These are phyloP conservation scores for Ammodytes marinus DNA, from an alignment of 2,113 vertebrate genomes.

Conservation along the genomic window DNA sequence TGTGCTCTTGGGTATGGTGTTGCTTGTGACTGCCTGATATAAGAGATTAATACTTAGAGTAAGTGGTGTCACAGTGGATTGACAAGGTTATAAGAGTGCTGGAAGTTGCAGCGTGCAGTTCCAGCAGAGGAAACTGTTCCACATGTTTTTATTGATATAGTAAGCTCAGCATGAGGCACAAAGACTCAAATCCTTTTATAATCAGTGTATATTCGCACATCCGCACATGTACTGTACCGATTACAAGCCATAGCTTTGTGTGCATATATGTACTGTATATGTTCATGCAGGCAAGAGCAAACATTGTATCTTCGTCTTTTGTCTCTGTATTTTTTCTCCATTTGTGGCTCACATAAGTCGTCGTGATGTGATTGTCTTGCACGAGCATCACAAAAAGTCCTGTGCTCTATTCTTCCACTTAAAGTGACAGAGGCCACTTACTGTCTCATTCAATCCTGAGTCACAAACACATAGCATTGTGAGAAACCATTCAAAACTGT, in stretches of 20 bases:
- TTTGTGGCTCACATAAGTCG: background rate
- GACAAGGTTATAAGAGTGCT: slow-evolving; percentile 8
- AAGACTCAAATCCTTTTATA: slow-evolving; percentile 34
- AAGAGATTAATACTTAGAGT: background rate
- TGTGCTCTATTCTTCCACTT: background rate
- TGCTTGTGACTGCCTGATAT: slow-evolving; percentile 4
- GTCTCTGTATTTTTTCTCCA: background rate
- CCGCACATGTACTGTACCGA: no score
- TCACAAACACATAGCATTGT: background rate
- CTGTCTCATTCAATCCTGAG: background rate
- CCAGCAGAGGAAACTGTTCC: slow-evolving; percentile 34
- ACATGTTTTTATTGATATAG: slow-evolving; percentile 57
- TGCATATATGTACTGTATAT: background rate
- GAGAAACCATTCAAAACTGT: background rate
- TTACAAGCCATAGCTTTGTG: background rate
- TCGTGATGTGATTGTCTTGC: background rate
- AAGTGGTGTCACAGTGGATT: slow-evolving; percentile 12
- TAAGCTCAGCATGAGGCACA: slow-evolving; percentile 20
- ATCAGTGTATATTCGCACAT: background rate
- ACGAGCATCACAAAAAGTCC: background rate
- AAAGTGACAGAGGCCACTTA: background rate
- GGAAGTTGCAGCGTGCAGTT: slow-evolving; percentile 20
- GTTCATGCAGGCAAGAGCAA: background rate
- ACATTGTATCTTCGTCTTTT: background rate
- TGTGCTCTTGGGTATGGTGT: background rate